These are phyloP conservation scores for Esox masquinongy DNA, from an alignment of 2,797 vertebrate species.

Conservation along the genomic window DNA sequence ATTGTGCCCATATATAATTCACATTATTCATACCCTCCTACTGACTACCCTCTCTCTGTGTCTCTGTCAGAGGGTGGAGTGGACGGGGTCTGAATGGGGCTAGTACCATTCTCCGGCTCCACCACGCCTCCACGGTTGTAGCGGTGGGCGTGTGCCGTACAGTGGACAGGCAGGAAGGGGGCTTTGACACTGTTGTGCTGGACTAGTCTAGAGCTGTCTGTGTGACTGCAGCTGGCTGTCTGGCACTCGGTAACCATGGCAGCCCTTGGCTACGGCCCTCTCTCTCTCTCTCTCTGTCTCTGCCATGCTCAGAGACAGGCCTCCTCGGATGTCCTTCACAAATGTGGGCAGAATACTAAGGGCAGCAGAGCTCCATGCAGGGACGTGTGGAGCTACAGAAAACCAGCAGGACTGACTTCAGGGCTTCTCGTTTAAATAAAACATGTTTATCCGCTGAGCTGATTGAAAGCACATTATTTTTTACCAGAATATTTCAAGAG, in stretches of 20 bases:
- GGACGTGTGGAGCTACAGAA: background rate
- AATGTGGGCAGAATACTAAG: constrained; percentile 50
- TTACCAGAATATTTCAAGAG: constrained; percentile 8
- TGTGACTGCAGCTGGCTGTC: constrained; percentile 63
- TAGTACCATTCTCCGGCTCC: background rate
- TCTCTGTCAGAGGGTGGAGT: constrained; percentile 10
- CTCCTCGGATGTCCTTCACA: constrained; percentile 66
- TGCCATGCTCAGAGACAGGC: constrained; percentile 54
- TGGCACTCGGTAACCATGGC: constrained; percentile 76
- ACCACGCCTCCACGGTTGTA: constrained; percentile 30
- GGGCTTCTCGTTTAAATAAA: constrained; percentile 1
- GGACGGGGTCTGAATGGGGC: background rate
- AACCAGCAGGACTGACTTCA: background rate
- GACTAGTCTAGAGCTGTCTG: background rate
- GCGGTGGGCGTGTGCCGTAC: constrained; percentile 57
- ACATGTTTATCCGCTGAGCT: background rate
- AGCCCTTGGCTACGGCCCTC: constrained; percentile 69
- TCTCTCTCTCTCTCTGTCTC: constrained; percentile 3
- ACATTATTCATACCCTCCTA: constrained; percentile 83
- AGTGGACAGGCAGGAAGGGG: constrained; percentile 51
- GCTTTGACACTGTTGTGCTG: constrained; percentile 53
- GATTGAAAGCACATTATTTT: constrained; percentile 3
- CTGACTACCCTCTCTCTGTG: constrained; percentile 55
- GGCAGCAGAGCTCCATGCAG: background rate
- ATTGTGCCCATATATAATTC: constrained; percentile 84